phyloP scores from a whole-genome alignment of 2,888 invertebrate genomes.

The Proisotoma minuta region DNA sequence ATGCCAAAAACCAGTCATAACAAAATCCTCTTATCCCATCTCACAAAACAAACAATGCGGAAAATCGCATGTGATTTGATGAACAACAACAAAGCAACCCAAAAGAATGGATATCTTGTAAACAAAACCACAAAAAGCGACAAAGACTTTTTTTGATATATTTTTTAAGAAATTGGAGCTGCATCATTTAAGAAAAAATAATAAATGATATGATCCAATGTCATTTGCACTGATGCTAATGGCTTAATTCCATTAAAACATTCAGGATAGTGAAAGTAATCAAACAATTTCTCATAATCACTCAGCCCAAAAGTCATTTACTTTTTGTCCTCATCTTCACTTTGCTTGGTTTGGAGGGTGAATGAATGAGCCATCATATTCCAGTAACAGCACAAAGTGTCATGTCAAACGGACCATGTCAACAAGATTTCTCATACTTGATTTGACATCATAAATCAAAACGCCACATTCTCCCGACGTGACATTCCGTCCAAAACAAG shows the following conservation, averaged over 20 bases:
- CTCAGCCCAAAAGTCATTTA: too few relatives aligned
- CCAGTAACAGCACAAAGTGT: slow-evolving; percentile 5
- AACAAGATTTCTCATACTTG: slow-evolving; percentile 19
- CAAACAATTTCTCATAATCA: background rate
- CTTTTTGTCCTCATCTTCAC: too few relatives aligned
- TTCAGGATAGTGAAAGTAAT: background rate
- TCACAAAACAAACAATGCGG: too few relatives aligned
- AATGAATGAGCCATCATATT: slow-evolving; percentile 5
- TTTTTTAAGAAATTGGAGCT: too few relatives aligned
- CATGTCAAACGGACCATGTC: slow-evolving; percentile 24
- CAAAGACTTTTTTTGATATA: background rate
- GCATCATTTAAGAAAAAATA: too few relatives aligned
- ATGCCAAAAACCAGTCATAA: too few relatives aligned
- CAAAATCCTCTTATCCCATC: too few relatives aligned
- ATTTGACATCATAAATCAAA: slow-evolving; percentile 26
- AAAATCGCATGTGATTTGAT: too few relatives aligned
- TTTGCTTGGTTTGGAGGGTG: background rate
- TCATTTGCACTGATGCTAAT: too few relatives aligned
- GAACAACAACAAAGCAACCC: too few relatives aligned
- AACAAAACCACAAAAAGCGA: background rate
- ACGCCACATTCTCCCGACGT: slow-evolving; percentile 22
- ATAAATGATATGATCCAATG: too few relatives aligned
- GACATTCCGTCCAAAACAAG: background rate
- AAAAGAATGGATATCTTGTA: background rate
- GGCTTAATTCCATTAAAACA: background rate